Percentiles rank a stretch among this genome's conserved stretches.
Conservation (phyloP, 1,140 invertebrate species). For the Cyphomyrmex costatus region DNA sequence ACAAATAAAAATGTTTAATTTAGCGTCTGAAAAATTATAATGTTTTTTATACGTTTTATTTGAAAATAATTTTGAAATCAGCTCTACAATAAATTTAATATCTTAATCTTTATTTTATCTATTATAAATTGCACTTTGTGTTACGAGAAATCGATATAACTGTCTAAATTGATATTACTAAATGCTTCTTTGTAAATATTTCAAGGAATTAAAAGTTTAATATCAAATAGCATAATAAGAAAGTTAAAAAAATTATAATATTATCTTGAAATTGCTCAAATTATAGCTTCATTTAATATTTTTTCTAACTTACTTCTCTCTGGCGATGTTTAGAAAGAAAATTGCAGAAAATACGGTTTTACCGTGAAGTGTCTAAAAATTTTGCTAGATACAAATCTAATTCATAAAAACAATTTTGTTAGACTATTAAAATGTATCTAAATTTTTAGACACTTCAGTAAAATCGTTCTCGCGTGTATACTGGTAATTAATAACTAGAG, state of each 20-base stretch:
- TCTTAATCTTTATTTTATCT: not conserved
- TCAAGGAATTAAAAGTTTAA: not conserved
- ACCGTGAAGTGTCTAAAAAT: too few species aligned
- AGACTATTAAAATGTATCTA: too few species aligned
- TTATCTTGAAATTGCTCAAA: too few species aligned
- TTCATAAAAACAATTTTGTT: too few species aligned
- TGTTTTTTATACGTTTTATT: not conserved
- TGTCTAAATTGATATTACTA: not conserved
- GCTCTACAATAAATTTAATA: not conserved
- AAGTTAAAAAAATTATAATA: not conserved
- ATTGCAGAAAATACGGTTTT: too few species aligned
- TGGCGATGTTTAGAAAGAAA: too few species aligned
- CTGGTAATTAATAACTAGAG: not conserved
- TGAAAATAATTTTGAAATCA: not conserved
- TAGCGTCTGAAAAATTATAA: not conserved
- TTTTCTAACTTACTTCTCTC: too few species aligned
- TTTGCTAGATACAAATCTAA: too few species aligned
- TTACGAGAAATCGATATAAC: not conserved
- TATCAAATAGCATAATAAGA: not conserved
- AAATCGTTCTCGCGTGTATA: not conserved
- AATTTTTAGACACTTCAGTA: too few species aligned
- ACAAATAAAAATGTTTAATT: constrained; percentile 1
- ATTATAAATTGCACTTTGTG: not conserved
- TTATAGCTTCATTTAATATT: too few species aligned
- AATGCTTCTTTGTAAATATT: not conserved